Evolutionary conservation across 1,140 invertebrate species (phyloP).

Genomic region (Drosophila asahinai): DNA sequence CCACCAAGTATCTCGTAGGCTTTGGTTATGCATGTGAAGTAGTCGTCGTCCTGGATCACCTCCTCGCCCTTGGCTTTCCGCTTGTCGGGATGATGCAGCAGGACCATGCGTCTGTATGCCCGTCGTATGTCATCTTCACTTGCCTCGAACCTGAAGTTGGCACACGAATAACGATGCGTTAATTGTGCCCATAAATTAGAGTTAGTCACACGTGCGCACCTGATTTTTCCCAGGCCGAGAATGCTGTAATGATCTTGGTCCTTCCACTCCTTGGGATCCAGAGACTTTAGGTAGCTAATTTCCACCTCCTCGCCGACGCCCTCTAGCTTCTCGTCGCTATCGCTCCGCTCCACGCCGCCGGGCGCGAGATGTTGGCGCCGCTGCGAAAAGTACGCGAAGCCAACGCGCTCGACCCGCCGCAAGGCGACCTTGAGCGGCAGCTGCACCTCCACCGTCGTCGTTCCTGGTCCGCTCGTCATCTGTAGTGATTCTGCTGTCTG

Average conservation of each 20-base stretch:
- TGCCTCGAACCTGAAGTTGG: slow-evolving; percentile 87
- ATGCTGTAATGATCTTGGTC: slow-evolving; percentile 98
- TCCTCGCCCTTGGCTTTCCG: slow-evolving; percentile 94
- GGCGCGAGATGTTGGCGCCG: slow-evolving; percentile 67
- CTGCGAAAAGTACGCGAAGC: slow-evolving; percentile 70
- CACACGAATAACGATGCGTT: not conserved
- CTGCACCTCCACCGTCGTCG: slow-evolving; percentile 46
- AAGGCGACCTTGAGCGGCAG: slow-evolving; percentile 85
- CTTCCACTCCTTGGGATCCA: slow-evolving; percentile 99
- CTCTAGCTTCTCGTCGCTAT: slow-evolving; percentile 74
- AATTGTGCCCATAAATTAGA: slow-evolving; percentile 16
- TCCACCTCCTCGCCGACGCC: slow-evolving; percentile 90
- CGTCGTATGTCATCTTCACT: slow-evolving; percentile 96
- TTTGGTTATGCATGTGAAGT: slow-evolving; percentile 99
- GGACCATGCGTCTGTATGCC: slow-evolving; percentile 96
- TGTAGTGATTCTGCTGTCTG: slow-evolving; percentile 22
- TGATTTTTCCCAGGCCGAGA: slow-evolving; percentile 93
- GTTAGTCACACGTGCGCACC: slow-evolving; percentile 81
- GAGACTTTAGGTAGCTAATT: slow-evolving; percentile 92
- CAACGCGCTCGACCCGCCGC: slow-evolving; percentile 86
- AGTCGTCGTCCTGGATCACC: slow-evolving; percentile 94
- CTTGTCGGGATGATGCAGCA: slow-evolving; percentile 99
- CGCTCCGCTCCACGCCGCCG: slow-evolving; percentile 69
- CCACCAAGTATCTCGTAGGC: slow-evolving; percentile 91
- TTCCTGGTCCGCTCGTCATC: slow-evolving; percentile 33